Percentiles rank a stretch among this genome's conserved stretches.
phyloP scores from a whole-genome alignment of 2,888 invertebrate genomes.

The Pterostichus niger region DNA sequence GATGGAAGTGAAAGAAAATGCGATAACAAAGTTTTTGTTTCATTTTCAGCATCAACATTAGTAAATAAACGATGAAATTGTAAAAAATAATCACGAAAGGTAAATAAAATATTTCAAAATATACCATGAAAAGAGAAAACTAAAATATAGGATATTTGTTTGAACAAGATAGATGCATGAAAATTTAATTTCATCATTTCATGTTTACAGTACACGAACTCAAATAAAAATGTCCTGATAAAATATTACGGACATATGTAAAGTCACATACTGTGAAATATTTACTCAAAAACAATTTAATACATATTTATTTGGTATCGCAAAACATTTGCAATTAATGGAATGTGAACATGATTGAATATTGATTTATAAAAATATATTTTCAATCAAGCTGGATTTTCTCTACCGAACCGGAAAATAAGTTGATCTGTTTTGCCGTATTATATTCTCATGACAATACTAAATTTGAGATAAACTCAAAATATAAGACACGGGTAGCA shows the following conservation, averaged over 20 bases:
- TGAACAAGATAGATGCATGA: conserved; percentile 29
- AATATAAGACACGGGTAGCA: no score
- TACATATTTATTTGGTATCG: not conserved
- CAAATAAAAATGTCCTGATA: conserved; percentile 13
- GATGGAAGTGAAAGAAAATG: not conserved
- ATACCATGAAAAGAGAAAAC: conserved; percentile 17
- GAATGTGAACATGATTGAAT: no score
- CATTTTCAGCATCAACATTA: not conserved
- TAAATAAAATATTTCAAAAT: conserved; percentile 22
- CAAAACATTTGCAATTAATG: conserved; percentile 5
- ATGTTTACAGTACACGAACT: conserved; percentile 10
- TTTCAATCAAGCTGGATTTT: no score
- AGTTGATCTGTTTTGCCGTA: no score
- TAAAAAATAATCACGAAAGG: not conserved
- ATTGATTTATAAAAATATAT: no score
- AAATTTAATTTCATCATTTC: conserved; percentile 39
- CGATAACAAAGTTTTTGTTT: no score
- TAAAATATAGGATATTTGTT: conserved; percentile 35
- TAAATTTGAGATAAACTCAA: no score
- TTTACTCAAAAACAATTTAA: conserved; percentile 20
- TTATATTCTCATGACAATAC: no score
- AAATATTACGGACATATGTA: not conserved
- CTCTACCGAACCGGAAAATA: no score
- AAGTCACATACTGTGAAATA: conserved; percentile 13
- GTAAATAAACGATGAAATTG: conserved; percentile 15